Evolutionary conservation across 2,797 vertebrate genomes (phyloP).

Genomic region (Bryconaethiops microstoma): DNA sequence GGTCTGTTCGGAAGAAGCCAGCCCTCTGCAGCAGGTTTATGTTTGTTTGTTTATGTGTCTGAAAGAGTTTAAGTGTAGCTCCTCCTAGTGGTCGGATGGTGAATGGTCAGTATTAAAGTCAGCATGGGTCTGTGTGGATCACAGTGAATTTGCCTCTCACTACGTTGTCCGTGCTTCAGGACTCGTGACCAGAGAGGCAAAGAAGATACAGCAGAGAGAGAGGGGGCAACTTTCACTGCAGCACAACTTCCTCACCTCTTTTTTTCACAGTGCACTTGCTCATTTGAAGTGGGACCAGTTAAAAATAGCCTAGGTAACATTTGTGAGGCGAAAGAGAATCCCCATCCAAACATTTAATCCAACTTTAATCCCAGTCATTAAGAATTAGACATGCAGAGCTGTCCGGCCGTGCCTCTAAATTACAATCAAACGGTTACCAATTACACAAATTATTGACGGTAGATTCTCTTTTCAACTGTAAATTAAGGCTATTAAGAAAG

Average conservation of each 20-base stretch:
- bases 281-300: slow-evolving; percentile 88
- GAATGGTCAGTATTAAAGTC: slow-evolving; percentile 48
- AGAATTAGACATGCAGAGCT: slow-evolving; percentile 99
- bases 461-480: slow-evolving; percentile 99
- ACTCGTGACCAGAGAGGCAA: slow-evolving; percentile 14
- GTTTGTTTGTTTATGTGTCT: slow-evolving; percentile 50
- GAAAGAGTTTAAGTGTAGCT: slow-evolving; percentile 68
- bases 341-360: slow-evolving; percentile 99
- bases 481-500: slow-evolving; percentile 99
- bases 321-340: slow-evolving; percentile 85
- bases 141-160: neutral
- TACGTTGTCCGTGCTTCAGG: slow-evolving; percentile 6
- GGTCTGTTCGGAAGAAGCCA: neutral
- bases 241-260: slow-evolving; percentile 44
- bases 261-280: slow-evolving; percentile 72
- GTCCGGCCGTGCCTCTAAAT: slow-evolving; percentile 99
- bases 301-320: slow-evolving; percentile 97
- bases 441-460: slow-evolving; percentile 99
- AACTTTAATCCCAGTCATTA: slow-evolving; percentile 99
- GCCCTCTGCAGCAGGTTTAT: slow-evolving; percentile 38
- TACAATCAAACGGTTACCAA: slow-evolving; percentile 99
- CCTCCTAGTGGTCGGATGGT: slow-evolving; percentile 78
- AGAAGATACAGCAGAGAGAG: slow-evolving; percentile 5
- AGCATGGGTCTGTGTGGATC: slow-evolving; percentile 54
- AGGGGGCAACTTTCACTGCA: slow-evolving; percentile 42